Evolutionary conservation across 2,113 vertebrate genomes (phyloP).

Genomic region (Alligator sinensis): DNA sequence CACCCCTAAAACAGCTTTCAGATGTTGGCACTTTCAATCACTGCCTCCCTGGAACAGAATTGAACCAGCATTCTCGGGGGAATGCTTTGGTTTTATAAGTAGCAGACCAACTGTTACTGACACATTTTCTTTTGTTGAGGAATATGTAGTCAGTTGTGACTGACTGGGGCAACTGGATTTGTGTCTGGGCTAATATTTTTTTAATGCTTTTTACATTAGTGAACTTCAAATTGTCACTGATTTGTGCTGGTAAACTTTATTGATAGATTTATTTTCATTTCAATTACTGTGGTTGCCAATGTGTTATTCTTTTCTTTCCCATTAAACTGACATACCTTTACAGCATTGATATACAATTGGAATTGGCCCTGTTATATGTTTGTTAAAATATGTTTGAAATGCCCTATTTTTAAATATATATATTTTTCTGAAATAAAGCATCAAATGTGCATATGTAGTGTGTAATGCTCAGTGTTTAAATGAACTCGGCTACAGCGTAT

Average conservation of each 20-base stretch:
- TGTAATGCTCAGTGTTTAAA: background rate
- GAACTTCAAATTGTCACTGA: background rate
- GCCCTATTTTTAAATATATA: background rate
- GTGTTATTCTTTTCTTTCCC: background rate
- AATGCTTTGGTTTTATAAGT: constrained; percentile 27
- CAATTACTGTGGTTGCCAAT: background rate
- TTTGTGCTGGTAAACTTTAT: background rate
- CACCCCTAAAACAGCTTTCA: background rate
- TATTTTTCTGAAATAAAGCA: background rate
- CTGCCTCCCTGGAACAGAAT: background rate
- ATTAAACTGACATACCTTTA: background rate
- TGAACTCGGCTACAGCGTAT: background rate
- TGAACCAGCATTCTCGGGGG: background rate
- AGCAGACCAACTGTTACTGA: constrained; percentile 4
- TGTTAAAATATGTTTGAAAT: background rate
- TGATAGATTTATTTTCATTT: background rate
- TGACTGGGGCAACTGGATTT: too few species aligned
- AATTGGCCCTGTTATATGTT: background rate
- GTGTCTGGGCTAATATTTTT: too few species aligned
- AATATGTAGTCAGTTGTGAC: background rate
- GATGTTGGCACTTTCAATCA: background rate
- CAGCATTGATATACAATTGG: background rate
- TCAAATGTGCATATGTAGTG: background rate
- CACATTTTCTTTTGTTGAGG: background rate
- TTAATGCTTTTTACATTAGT: background rate